Evolutionary conservation across 2,888 invertebrate genomes (phyloP).

Genomic region (Pomacea canaliculata): DNA sequence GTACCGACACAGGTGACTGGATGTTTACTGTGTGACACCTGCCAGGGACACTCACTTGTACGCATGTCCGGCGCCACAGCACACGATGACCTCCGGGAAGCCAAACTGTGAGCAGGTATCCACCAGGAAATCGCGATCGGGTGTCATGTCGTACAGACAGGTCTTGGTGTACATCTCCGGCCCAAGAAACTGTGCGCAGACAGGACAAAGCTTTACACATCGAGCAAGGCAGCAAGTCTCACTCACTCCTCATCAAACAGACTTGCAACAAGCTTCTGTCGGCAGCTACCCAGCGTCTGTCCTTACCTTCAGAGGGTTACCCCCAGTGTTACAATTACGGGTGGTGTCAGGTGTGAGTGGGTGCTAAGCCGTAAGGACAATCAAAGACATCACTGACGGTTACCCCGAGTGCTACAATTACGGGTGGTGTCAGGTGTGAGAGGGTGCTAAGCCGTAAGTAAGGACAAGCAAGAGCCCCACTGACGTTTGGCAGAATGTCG

Average conservation of each 20-base stretch:
- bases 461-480: neutral
- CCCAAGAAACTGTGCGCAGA: conserved; percentile 53
- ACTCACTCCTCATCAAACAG: no score
- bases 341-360: no score
- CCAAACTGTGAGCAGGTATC: conserved; percentile 56
- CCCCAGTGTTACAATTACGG: no score
- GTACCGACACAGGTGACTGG: no score
- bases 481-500: conserved; percentile 57
- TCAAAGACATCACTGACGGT: no score
- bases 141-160: conserved; percentile 66
- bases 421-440: no score
- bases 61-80: conserved; percentile 66
- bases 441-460: neutral
- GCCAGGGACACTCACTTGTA: conserved; percentile 56
- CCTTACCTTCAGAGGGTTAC: no score
- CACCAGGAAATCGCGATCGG: conserved; percentile 64
- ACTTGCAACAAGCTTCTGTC: no score
- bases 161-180: conserved; percentile 63
- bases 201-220: neutral
- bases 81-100: conserved; percentile 59
- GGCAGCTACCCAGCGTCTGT: no score
- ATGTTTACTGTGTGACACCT: neutral
- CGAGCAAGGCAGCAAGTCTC: no score
- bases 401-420: no score
- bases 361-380: no score